Evolutionary conservation across 1,140 invertebrate genomes (phyloP), one percentile per base, ranked within the genome.

Genomic region (Brachionus sp.): DNA sequence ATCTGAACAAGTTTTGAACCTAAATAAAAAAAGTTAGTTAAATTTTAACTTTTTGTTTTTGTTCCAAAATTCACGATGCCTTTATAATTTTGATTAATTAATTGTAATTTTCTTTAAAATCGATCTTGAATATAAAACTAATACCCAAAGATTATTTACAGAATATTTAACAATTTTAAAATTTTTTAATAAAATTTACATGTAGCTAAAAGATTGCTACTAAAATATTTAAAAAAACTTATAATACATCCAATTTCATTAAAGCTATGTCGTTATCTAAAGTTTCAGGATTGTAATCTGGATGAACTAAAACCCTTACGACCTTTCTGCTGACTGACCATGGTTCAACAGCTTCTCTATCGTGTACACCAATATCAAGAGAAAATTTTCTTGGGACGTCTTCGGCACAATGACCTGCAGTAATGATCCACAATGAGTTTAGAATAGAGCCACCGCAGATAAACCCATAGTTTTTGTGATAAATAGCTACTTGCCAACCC

Each of bases 351-450:
- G 0, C 16, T 39, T 23, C 10, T 66, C 12, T 29, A 46, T 82
- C 78, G 19, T 50, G 44, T 33, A 57, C 6, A 78, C 77, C 77
- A 13, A 50, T 23, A n/a, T 12, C 9, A 35, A 35, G 44, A 25
- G 16, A 16, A 78, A 35, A 10, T 9, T 6, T 37, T 25, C 7
- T 53, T 23, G 10, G 13, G 23, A 12, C 25, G 6, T 10, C 13
- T 39, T 39, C 68, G 13, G 19, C 53, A 85, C 92, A 93, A 86
- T 93, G 93, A 2, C 92, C 92, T 1, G 93, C 92, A 0, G 93
- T 92, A n/a, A 93, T 62, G 0, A 93, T 89, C 85, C 92, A 92
- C n/a, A 91, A 87, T 46, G 89, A 89, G 83, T 89, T 91, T 50
- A 92, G 90, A 3, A 93, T 85, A 10, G 89, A 90, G 39, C 92